phyloP scores from a whole-genome alignment of 2,888 invertebrate genomes.

The Griposia aprilina region DNA sequence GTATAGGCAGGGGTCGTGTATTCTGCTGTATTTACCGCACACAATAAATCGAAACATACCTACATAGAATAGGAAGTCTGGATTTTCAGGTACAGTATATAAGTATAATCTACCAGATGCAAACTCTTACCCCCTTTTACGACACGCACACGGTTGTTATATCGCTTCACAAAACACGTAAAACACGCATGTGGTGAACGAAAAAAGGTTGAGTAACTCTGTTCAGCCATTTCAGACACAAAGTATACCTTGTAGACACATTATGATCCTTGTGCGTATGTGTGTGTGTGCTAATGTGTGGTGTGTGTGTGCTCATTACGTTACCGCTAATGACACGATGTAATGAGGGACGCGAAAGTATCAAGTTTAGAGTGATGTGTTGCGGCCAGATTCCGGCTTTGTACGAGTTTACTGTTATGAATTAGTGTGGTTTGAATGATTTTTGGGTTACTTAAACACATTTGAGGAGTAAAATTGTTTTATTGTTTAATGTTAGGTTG shows the following conservation, averaged over 20 bases:
- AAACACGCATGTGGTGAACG: constrained; percentile 25
- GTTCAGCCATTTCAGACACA: constrained; percentile 50
- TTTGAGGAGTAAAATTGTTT: constrained; percentile 1
- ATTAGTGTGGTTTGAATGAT: constrained; percentile 42
- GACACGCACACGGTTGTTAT: constrained; percentile 11
- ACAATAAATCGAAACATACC: background rate
- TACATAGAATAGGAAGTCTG: background rate
- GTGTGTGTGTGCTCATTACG: constrained; percentile 52
- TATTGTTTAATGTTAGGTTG: background rate
- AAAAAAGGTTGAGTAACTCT: constrained; percentile 50
- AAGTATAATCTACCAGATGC: background rate
- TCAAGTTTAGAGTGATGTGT: constrained; percentile 63
- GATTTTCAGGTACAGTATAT: constrained; percentile 2
- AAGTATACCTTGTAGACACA: constrained; percentile 59
- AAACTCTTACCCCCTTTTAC: constrained; percentile 40
- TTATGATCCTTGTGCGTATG: constrained; percentile 42
- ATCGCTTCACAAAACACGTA: constrained; percentile 33
- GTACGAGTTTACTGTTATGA: constrained; percentile 51
- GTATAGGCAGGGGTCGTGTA: background rate
- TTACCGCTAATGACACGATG: constrained; percentile 65
- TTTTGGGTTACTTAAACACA: constrained; percentile 23
- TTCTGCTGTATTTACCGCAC: background rate
- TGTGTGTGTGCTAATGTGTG: background rate
- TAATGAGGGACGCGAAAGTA: constrained; percentile 63
- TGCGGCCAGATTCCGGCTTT: constrained; percentile 48